Evolutionary conservation across 2,888 invertebrate species (phyloP).

Genomic region (Acronicta psi): DNA sequence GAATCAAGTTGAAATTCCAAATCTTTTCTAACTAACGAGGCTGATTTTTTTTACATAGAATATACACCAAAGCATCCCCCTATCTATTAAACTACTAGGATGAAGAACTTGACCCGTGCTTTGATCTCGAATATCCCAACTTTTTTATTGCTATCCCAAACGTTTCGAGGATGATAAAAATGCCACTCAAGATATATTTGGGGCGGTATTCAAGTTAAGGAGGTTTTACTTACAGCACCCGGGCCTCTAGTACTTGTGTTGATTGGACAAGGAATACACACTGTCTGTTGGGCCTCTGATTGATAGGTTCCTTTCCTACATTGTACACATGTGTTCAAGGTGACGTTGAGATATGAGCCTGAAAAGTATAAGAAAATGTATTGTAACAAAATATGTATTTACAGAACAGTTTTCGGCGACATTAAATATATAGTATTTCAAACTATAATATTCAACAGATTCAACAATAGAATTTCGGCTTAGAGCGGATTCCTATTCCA

Average conservation of each 20-base stretch:
- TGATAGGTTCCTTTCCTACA: slow-evolving; percentile 98
- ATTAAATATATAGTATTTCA: slow-evolving; percentile 10
- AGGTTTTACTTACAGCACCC: slow-evolving; percentile 91
- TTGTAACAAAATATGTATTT: background rate
- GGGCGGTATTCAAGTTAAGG: slow-evolving; percentile 31
- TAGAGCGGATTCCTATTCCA: slow-evolving; percentile 28
- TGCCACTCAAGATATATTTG: slow-evolving; percentile 35
- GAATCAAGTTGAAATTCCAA: background rate
- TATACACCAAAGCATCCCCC: slow-evolving; percentile 13
- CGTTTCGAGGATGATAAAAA: slow-evolving; percentile 45
- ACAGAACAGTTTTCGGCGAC: slow-evolving; percentile 1
- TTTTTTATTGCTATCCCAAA: slow-evolving; percentile 39
- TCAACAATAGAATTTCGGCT: slow-evolving; percentile 20
- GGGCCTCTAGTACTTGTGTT: slow-evolving; percentile 96
- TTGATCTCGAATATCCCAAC: slow-evolving; percentile 42
- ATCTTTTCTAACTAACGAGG: background rate
- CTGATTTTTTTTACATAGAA: slow-evolving; percentile 11
- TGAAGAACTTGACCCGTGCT: slow-evolving; percentile 30
- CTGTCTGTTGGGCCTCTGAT: slow-evolving; percentile 95
- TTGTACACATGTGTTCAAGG: slow-evolving; percentile 94
- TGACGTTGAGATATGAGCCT: slow-evolving; percentile 95
- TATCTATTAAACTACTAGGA: slow-evolving; percentile 27
- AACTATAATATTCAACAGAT: slow-evolving; percentile 9
- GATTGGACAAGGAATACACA: slow-evolving; percentile 95
- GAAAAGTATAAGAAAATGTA: slow-evolving; percentile 51